Base-by-base conservation (phyloP, 2,797 vertebrate species). In the Phrynocephalus forsythii region DNA sequence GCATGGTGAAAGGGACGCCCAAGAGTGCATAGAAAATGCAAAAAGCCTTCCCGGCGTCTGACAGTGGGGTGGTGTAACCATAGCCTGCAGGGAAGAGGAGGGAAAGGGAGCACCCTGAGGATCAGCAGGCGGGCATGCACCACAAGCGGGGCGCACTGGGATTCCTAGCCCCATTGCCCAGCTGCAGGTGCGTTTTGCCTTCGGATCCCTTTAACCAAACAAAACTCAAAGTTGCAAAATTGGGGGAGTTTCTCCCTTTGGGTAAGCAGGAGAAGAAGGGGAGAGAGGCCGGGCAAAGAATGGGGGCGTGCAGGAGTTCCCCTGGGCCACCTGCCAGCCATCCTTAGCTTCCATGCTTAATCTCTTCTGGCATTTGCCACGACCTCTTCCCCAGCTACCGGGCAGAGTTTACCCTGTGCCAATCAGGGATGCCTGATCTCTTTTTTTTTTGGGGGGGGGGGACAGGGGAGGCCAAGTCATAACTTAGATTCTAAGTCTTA, bases 1-100 rank as follows among this genome's bases (percentile, higher is more conserved):
- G 95, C 98, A 98, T 98, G 93, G 98, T 98, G 95, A 97, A 96
- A 1, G 98, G 98, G 5, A 99, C 97, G 0, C 98, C 98, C 0
- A 98, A 87, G 84, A 98, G 88, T 0, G 98, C 98, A 1, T 98
- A 99, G 93, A 97, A 73, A 81, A 98, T 97, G 94, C 98, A 98
- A 94, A 99, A 98, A 6, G 95, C 97, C 93, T 98, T 99, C 1
- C 98, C 98, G 0, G 92, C 92, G 2, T 98, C 97, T 0, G 98
- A 98, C 87, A 98, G 97, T 0, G 98, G 98, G 0, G 97, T 97
- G 3, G 97, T 97, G 89, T 98, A 97, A 18, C 98, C 98, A 0
- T 99, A 99, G 86, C 98, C 98, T 99, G 95, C 0, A 50, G 30
- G 16, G 10, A 20, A 13, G 28, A n/a, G 15, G n/a, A 76, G 16